phyloP scores from a whole-genome alignment of 2,113 vertebrate species.

The Tapirus terrestris region DNA sequence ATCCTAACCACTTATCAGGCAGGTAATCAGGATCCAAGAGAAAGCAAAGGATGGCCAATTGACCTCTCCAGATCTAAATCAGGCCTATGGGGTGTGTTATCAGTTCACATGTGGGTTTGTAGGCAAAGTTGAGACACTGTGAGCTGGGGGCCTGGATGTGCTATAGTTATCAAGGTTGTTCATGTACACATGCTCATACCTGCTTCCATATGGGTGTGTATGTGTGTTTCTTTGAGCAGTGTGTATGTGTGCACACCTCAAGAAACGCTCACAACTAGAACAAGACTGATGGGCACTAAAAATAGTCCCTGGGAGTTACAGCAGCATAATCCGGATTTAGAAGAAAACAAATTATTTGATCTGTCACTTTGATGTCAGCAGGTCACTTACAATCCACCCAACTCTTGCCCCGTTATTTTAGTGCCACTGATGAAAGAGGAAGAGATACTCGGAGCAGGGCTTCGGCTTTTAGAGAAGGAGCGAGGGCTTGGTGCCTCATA shows the following conservation, averaged over 20 bases:
- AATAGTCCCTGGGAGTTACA: conserved; percentile 69
- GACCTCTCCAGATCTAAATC: background rate
- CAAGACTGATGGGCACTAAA: conserved; percentile 52
- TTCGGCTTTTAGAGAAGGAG: background rate
- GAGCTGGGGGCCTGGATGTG: fast-evolving
- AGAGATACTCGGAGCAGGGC: background rate
- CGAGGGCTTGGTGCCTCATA: background rate
- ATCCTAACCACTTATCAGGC: background rate
- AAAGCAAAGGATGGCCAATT: background rate
- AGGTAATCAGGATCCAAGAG: background rate
- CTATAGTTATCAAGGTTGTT: background rate
- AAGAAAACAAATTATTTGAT: conserved; percentile 78
- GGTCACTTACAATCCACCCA: conserved; percentile 68
- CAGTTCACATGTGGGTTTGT: background rate
- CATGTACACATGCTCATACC: fast-evolving
- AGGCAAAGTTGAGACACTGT: background rate
- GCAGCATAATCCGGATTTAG: conserved; percentile 78
- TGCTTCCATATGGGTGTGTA: background rate
- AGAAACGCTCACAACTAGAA: conserved; percentile 40
- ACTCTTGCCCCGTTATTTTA: conserved; percentile 35
- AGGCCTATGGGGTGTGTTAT: background rate
- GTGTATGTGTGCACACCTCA: background rate
- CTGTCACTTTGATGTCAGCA: conserved; percentile 70
- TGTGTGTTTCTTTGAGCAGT: background rate
- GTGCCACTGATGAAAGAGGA: background rate